Conservation (phyloP, 2,797 vertebrate genomes). For the Gephyroberyx darwinii region DNA sequence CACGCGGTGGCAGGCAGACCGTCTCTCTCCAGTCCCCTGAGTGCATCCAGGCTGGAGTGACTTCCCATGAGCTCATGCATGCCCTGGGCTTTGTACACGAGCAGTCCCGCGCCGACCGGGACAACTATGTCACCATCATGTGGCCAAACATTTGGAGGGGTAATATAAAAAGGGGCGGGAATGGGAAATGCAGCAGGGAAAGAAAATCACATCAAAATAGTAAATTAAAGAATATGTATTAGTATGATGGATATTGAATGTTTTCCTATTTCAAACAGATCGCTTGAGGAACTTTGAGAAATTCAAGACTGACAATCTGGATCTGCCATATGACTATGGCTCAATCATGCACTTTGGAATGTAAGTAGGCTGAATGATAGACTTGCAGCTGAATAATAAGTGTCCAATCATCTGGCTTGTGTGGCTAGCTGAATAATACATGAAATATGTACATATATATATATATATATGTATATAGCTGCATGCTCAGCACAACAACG, state of each 20-base stretch:
- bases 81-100: conserved; percentile 90
- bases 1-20: conserved; percentile 84
- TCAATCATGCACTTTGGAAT: conserved; percentile 92
- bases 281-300: conserved; percentile 86
- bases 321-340: conserved; percentile 87
- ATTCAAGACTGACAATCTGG: conserved; percentile 84
- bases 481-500: not conserved
- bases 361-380: conserved; percentile 72
- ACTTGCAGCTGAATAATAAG: not conserved
- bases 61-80: conserved; percentile 90
- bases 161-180: conserved; percentile 58
- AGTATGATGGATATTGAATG: not conserved
- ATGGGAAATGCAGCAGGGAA: not conserved
- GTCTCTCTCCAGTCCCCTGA: conserved; percentile 84
- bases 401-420: not conserved
- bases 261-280: conserved; percentile 67
- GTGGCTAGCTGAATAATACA: not conserved
- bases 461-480: no score
- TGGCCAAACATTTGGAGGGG: conserved; percentile 90
- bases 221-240: conserved; percentile 9
- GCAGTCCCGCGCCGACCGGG: conserved; percentile 88
- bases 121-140: conserved; percentile 89
- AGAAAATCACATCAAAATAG: not conserved
- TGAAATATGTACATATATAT: not conserved
- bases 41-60: conserved; percentile 85